These are phyloP conservation scores for Scelioninae gen. 2 DNA, from an alignment of 2,888 invertebrate genomes.

Conservation along the genomic window DNA sequence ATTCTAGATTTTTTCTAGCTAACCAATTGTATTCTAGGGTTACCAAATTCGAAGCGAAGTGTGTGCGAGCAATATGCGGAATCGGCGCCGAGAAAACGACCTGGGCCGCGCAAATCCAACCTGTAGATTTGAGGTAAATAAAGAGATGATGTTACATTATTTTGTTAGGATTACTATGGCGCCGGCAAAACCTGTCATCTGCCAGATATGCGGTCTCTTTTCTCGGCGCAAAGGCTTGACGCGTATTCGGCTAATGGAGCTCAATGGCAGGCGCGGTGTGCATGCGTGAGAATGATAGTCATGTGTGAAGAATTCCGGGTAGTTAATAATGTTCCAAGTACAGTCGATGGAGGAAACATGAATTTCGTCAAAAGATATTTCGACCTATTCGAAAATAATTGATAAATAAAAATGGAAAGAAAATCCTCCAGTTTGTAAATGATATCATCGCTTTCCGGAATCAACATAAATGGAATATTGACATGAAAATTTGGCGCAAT, in stretches of 20 bases:
- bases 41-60: conserved; percentile 24
- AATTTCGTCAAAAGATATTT: conserved; percentile 28
- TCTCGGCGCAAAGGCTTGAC: conserved; percentile 33
- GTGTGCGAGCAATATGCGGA: conserved; percentile 27
- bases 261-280: conserved; percentile 47
- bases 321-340: conserved; percentile 43
- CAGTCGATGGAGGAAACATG: conserved; percentile 17
- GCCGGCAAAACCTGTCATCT: neutral
- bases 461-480: too few relatives aligned
- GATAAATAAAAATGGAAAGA: conserved; percentile 12
- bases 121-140: conserved; percentile 7
- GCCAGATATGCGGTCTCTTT: conserved; percentile 4
- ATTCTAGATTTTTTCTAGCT: conserved; percentile 75
- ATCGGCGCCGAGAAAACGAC: conserved; percentile 23
- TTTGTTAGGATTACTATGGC: conserved; percentile 15
- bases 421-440: too few relatives aligned
- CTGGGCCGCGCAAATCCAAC: neutral
- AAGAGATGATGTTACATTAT: conserved; percentile 9
- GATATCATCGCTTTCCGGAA: too few relatives aligned
- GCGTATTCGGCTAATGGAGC: conserved; percentile 48
- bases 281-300: conserved; percentile 31
- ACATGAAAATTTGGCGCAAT: too few relatives aligned
- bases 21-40: conserved; percentile 70
- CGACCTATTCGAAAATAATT: conserved; percentile 18
- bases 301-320: conserved; percentile 19